Base-by-base conservation (phyloP, 2,113 vertebrate species). In the Rhineura floridana region DNA sequence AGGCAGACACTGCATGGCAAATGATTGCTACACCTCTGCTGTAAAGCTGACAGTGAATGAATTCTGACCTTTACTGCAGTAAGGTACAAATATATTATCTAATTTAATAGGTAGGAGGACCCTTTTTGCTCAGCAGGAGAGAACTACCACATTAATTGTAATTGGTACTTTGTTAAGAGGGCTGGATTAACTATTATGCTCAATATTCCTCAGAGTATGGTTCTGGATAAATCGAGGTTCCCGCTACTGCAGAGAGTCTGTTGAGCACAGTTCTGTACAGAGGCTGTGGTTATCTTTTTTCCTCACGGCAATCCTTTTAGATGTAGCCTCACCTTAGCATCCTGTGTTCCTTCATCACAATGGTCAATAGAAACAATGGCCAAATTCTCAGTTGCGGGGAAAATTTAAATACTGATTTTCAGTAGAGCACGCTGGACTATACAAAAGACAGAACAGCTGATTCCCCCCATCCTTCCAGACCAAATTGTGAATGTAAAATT, bases 21-120 rank as follows among this genome's bases (percentile, higher is more conserved):
- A 85, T 87, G 72, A 80, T 73, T 36, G 2, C 86, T 33, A 13
- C n/a, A n/a, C n/a, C n/a, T n/a, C n/a, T n/a, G n/a, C n/a, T n/a
- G 9, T 1, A 75, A 46, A 30, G 72, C 62, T 84, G 65, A 52
- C 88, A 85, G 52, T 88, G 62, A 55, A 76, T 28, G 23, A 83
- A 82, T 92, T 82, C 84, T 93, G 93, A 90, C 81, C 89, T 91
- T 89, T 87, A 42, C 72, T 80, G 4, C 75, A 11, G 59, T 42
- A 90, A 63, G 72, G 44, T 70, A 30, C 46, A 84, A 89, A 87
- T 55, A 67, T 75, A 93, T 69, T 2, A 65, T 87, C 70, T 83
- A 70, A 84, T 81, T 44, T 83, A 88, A 65, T 87, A 0, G 2
- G 6, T 59, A 59, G 2, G 11, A 3, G 42, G 28, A 90, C 62